These are phyloP conservation scores for Drosophila gunungcola DNA, from an alignment of 1,140 invertebrate genomes.

Conservation along the genomic window DNA sequence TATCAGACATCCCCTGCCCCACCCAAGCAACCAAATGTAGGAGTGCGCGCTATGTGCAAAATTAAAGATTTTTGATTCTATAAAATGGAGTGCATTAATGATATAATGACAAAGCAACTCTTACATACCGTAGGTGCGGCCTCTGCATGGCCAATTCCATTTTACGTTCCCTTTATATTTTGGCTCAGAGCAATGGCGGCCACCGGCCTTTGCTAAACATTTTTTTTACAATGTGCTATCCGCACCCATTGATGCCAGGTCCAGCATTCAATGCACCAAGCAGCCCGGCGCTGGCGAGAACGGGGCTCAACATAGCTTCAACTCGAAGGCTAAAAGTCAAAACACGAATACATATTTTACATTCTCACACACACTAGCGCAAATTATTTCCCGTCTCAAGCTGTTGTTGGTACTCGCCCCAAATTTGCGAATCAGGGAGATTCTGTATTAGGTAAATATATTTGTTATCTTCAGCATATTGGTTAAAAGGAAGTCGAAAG, in stretches of 20 bases:
- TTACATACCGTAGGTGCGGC: slow-evolving; percentile 26
- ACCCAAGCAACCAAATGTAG: slow-evolving; percentile 5
- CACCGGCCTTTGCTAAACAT: slow-evolving; percentile 33
- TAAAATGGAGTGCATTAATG: slow-evolving; percentile 41
- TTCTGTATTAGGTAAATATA: no score
- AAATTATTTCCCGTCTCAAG: background rate
- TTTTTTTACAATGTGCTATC: slow-evolving; percentile 32
- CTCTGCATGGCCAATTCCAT: slow-evolving; percentile 15
- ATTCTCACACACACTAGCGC: background rate
- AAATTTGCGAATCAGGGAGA: no score
- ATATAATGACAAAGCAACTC: slow-evolving; percentile 31
- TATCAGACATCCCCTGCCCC: slow-evolving; percentile 22
- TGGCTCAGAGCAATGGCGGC: background rate
- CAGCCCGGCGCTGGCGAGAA: slow-evolving; percentile 8
- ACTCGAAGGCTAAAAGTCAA: slow-evolving; percentile 30
- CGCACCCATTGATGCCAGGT: slow-evolving; percentile 29
- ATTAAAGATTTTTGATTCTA: slow-evolving; percentile 18
- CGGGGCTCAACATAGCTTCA: slow-evolving; percentile 1
- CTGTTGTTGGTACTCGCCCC: background rate
- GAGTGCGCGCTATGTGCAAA: slow-evolving; percentile 21
- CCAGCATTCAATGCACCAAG: slow-evolving; percentile 4
- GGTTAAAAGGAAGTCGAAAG: no score
- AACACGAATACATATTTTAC: slow-evolving; percentile 17
- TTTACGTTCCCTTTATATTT: slow-evolving; percentile 16
- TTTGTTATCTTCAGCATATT: no score